Evolutionary conservation across 2,113 vertebrate species (phyloP).

Genomic region (Antigone vipio): DNA sequence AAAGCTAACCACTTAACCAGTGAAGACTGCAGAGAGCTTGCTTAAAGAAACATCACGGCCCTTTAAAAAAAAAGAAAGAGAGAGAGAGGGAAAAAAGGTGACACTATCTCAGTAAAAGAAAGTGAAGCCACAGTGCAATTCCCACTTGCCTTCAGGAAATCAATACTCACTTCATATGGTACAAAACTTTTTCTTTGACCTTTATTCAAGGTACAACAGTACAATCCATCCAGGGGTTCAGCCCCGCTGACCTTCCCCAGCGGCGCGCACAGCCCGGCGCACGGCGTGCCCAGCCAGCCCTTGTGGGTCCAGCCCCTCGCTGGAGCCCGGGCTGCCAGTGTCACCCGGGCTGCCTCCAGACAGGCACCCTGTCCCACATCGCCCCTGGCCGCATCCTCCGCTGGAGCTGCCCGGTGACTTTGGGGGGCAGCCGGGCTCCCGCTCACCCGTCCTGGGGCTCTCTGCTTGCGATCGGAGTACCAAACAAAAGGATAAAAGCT

Average conservation of each 20-base stretch:
- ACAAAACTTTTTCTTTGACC: constrained; percentile 29
- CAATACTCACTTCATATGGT: not conserved
- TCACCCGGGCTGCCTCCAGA: not conserved
- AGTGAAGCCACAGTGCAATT: not conserved
- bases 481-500: rapidly evolving
- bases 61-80: not conserved
- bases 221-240: not conserved
- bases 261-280: not conserved
- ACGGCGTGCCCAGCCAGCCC: not conserved
- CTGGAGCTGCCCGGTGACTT: not conserved
- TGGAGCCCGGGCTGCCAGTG: no score
- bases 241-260: not conserved
- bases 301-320: not conserved
- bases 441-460: rapidly evolving
- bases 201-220: not conserved
- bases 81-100: not conserved
- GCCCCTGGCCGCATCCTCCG: not conserved
- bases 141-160: constrained; percentile 39
- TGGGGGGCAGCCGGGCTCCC: not conserved
- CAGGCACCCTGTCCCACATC: not conserved
- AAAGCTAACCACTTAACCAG: not conserved
- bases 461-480: not conserved
- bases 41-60: not conserved
- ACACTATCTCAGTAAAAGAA: not conserved
- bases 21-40: not conserved